Percentiles rank a stretch among this genome's conserved stretches.
Evolutionary conservation across 2,888 invertebrate species (phyloP).

Genomic region (Tipula helvola): DNA sequence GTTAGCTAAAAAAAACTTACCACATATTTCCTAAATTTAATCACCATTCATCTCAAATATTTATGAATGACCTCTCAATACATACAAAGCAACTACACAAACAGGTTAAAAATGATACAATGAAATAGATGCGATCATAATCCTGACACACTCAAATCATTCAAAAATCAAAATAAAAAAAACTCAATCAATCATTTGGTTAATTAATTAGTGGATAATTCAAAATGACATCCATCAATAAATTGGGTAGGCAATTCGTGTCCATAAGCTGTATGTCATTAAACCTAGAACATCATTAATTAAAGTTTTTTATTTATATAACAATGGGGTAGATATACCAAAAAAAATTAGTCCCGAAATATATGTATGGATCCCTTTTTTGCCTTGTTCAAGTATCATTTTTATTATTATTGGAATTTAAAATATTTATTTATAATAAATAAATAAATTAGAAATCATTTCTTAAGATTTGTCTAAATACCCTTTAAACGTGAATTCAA

Average conservation of each 20-base stretch:
- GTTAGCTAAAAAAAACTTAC: no score
- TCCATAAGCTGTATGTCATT: not conserved
- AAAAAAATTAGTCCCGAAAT: not conserved
- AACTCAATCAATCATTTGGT: not conserved
- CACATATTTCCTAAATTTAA: no score
- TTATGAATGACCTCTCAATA: not conserved
- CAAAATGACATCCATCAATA: not conserved
- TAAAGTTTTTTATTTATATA: not conserved
- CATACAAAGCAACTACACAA: not conserved
- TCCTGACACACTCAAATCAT: not conserved
- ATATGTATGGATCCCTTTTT: not conserved
- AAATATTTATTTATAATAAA: not conserved
- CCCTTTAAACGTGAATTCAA: not conserved
- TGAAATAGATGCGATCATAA: not conserved
- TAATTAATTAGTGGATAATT: not conserved
- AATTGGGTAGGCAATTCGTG: not conserved
- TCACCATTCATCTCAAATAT: not conserved
- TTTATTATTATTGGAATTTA: not conserved
- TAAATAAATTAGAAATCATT: not conserved
- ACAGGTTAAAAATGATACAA: not conserved
- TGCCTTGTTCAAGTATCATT: not conserved
- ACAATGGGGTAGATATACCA: not conserved
- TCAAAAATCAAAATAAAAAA: not conserved
- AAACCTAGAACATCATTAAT: not conserved
- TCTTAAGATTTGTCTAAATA: slow-evolving; percentile 4